A percentile compares a stretch with the other conserved stretches of the same genome.
phyloP scores from a whole-genome alignment of 1,140 invertebrate species.

The Drosophila lowei region DNA sequence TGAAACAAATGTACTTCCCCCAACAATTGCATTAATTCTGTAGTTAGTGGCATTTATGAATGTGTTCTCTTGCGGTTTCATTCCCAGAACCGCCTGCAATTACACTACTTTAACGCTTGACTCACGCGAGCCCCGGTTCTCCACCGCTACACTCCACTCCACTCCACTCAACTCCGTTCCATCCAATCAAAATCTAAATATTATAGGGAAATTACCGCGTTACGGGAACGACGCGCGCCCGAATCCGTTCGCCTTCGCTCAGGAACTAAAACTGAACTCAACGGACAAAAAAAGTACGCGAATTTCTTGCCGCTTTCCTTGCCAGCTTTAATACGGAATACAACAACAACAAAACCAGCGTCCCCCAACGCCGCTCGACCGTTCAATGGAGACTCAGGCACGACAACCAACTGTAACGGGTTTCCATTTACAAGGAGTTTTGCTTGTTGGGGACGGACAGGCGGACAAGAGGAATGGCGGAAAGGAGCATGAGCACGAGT shows the following conservation, averaged over 20 bases:
- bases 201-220: conserved; percentile 60
- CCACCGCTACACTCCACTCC: conserved; percentile 2
- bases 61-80: conserved; percentile 8
- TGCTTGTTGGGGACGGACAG: conserved; percentile 8
- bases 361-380: conserved; percentile 27
- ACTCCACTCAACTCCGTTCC: neutral
- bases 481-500: conserved; percentile 40
- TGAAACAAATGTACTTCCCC: neutral
- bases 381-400: conserved; percentile 43
- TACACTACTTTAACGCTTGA: conserved; percentile 37
- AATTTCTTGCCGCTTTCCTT: conserved; percentile 73
- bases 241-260: conserved; percentile 77
- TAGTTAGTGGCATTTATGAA: conserved; percentile 38
- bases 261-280: conserved; percentile 62
- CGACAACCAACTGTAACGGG: conserved; percentile 77
- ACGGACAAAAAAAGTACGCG: conserved; percentile 62
- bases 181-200: conserved; percentile 13
- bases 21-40: conserved; percentile 48
- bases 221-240: conserved; percentile 68
- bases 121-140: conserved; percentile 29
- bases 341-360: conserved; percentile 2
- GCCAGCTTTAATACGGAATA: conserved; percentile 67
- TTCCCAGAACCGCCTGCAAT: conserved; percentile 24
- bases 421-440: conserved; percentile 77
- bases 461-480: conserved; percentile 5